These are phyloP conservation scores for Drosophila pseudoobscura DNA, from an alignment of 1,140 invertebrate genomes.

Conservation along the genomic window DNA sequence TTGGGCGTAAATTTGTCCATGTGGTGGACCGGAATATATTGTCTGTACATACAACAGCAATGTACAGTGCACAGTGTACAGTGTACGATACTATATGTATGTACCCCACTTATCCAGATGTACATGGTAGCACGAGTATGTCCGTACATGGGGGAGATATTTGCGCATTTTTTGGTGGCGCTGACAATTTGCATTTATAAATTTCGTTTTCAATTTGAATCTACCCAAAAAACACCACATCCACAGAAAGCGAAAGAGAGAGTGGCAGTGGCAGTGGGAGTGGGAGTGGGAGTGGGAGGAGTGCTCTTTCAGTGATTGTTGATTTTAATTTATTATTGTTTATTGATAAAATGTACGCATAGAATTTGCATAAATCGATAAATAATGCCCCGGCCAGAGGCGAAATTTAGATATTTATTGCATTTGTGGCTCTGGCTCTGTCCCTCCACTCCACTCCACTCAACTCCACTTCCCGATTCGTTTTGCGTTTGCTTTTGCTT, in stretches of 20 bases:
- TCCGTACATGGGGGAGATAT: conserved; percentile 6
- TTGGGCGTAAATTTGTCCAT: conserved; percentile 36
- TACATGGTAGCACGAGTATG: background rate
- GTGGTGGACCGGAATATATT: background rate
- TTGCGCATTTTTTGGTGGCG: conserved; percentile 31
- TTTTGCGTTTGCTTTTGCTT: conserved; percentile 46
- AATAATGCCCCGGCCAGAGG: conserved; percentile 56
- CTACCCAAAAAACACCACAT: background rate
- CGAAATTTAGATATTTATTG: conserved; percentile 75
- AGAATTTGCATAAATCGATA: conserved; percentile 79
- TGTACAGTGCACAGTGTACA: background rate
- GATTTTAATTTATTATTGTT: conserved; percentile 81
- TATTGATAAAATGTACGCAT: conserved; percentile 72
- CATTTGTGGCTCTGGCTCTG: conserved; percentile 31
- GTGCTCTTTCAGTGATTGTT: conserved; percentile 49
- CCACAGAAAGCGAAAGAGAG: conserved; percentile 2
- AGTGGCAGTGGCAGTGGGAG: background rate
- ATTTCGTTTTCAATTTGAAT: conserved; percentile 71
- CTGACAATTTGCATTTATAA: conserved; percentile 74
- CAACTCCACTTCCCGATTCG: background rate
- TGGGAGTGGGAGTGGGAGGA: too few relatives aligned
- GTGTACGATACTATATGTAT: conserved; percentile 5
- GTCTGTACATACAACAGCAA: background rate
- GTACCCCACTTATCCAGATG: background rate
- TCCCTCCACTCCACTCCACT: background rate